Evolutionary conservation across 2,113 vertebrate species (phyloP), one percentile per base, ranked within the genome.

Genomic region (Archocentrus centrarchus): DNA sequence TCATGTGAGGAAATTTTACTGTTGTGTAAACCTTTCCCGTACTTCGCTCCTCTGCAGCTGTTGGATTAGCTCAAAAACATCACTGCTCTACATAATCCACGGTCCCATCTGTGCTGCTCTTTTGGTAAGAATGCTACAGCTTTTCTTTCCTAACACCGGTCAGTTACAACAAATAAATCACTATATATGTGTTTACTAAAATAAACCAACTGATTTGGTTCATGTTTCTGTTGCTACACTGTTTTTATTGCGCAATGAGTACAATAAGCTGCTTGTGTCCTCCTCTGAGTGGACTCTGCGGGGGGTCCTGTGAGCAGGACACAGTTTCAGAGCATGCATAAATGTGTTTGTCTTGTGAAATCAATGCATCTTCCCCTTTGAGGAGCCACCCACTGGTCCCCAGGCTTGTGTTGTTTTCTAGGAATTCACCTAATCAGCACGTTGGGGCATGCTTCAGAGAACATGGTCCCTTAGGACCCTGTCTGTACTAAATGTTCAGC

Each of bases 21-120:
- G 57, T 59, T 59, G 73, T 64, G 61, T 85, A 47, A 88, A 63
- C 30, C 1, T 27, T n/a, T 60, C 11, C 35, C 44, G 30, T 85
- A 17, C 27, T 75, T 15, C 73, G 32, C n/a, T 79, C 27, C 83
- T 4, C 32, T 83, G 39, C 82, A 99, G 98, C 88, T 99, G 98
- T 90, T 99, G 98, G 98, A 98, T 99, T 91, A 99, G 98, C 93
- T 97, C 98, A 66, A 97, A 99, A 82, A 99, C 98, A 1, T 97
- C 98, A 17, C 96, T 99, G 30, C 97, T 99, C 77, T 99, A 99
- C 89, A 98, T 99, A 90, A 97, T 99, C 94, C 98, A 99, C 1
- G 98, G 98, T 1, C 98, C 98, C 81, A 99, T 99, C 93, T 99
- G 98, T 88, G 98, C 98, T 59, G 98, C 98, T 76, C 91, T 99